A percentile compares a stretch with the other conserved stretches of the same genome.
phyloP scores from a whole-genome alignment of 2,797 vertebrate species.

The Garrulus glandarius region DNA sequence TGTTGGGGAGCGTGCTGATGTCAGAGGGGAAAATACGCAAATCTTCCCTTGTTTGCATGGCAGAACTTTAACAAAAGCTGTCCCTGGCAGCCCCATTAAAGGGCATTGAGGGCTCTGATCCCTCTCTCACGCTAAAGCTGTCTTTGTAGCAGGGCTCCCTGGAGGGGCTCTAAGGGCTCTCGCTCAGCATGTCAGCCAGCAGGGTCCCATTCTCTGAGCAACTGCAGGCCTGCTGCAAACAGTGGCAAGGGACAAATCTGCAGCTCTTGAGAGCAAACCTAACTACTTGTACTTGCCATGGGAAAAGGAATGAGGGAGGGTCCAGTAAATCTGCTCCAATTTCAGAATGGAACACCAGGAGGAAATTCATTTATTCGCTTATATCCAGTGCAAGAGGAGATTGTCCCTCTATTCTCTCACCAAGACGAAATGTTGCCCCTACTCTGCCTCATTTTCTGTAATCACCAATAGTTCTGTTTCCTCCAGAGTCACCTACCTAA shows the following conservation, averaged over 20 bases:
- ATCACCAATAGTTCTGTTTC: background rate
- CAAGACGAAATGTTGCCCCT: background rate
- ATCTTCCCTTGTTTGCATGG: background rate
- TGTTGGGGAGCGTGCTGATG: background rate
- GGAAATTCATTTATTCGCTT: background rate
- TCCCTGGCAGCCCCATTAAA: background rate
- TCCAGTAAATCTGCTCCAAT: background rate
- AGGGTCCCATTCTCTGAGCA: background rate
- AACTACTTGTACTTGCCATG: background rate
- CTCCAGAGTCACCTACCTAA: background rate
- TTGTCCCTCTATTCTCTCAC: background rate
- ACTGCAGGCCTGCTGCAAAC: background rate
- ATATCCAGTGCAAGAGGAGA: background rate
- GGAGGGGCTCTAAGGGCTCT: background rate
- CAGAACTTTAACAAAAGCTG: slow-evolving; percentile 3
- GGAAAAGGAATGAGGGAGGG: background rate
- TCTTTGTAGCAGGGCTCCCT: background rate
- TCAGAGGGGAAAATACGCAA: slow-evolving; percentile 14
- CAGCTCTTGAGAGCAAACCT: background rate
- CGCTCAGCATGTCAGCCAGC: background rate
- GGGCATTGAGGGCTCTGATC: background rate
- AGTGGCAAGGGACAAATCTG: background rate
- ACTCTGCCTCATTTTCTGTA: background rate
- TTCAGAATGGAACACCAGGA: background rate
- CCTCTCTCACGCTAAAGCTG: background rate